A percentile compares a stretch with the other conserved stretches of the same genome.
Conservation (phyloP, 2,113 vertebrate genomes). For the Isurus oxyrinchus region DNA sequence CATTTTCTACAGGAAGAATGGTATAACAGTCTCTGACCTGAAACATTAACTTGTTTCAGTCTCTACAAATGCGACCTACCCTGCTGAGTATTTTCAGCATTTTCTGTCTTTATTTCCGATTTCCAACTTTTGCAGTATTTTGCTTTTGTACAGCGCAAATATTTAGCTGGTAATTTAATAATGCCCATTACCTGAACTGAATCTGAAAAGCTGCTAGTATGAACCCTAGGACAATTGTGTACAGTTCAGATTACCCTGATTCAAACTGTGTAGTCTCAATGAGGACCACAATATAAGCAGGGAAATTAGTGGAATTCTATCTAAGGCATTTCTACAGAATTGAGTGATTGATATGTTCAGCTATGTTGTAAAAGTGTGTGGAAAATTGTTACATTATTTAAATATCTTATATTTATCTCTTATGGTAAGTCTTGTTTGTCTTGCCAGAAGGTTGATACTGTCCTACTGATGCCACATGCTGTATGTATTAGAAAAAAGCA, state of each 20-base stretch:
- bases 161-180: background rate
- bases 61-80: too few species aligned
- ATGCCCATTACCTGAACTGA: background rate
- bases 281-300: background rate
- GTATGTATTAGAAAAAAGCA: background rate
- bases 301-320: background rate
- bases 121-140: background rate
- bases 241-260: background rate
- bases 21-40: background rate
- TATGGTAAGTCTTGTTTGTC: background rate
- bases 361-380: background rate
- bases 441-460: background rate
- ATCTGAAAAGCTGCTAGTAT: background rate
- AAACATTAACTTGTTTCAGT: too few species aligned
- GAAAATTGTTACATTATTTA: background rate
- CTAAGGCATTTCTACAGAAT: background rate
- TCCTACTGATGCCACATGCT: background rate
- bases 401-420: background rate
- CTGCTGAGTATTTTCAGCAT: background rate
- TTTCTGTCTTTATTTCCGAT: background rate
- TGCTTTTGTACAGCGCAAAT: background rate
- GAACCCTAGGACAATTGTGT: background rate
- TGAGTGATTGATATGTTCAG: background rate
- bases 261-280: background rate
- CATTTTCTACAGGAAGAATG: background rate